These are phyloP conservation scores for Dolichomitus sp. DNA, from an alignment of 2,888 invertebrate species.

Conservation along the genomic window DNA sequence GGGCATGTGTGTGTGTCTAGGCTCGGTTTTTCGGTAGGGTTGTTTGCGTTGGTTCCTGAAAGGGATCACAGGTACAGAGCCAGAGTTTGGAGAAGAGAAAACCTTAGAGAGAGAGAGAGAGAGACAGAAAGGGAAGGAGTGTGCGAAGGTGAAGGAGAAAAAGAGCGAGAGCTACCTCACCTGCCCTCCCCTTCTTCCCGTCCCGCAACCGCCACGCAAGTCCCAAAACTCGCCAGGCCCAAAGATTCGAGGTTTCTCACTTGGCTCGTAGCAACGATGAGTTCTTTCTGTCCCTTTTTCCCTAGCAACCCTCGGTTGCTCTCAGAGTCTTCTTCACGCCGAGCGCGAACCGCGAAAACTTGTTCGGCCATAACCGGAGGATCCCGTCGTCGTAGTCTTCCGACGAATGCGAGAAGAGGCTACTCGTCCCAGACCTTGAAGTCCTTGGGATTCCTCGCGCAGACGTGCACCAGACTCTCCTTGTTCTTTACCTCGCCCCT, in stretches of 20 bases:
- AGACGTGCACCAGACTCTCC: conserved; percentile 58
- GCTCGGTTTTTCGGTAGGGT: conserved; percentile 37
- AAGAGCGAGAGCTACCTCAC: conserved; percentile 64
- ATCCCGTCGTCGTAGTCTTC: conserved; percentile 32
- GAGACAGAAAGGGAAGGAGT: conserved; percentile 9
- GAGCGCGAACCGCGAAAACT: conserved; percentile 40
- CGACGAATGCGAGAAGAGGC: conserved; percentile 37
- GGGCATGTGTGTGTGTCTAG: neutral
- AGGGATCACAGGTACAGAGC: conserved; percentile 59
- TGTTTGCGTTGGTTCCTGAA: conserved; percentile 46
- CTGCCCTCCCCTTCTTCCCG: conserved; percentile 72
- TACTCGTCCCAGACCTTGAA: conserved; percentile 56
- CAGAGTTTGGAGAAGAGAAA: conserved; percentile 40
- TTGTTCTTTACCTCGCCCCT: conserved; percentile 35
- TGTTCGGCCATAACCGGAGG: conserved; percentile 62
- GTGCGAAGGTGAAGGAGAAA: conserved; percentile 24
- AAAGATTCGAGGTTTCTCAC: conserved; percentile 40
- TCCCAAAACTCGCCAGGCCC: conserved; percentile 52
- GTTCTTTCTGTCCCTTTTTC: conserved; percentile 13
- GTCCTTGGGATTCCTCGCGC: conserved; percentile 59
- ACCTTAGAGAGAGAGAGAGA: conserved; percentile 23
- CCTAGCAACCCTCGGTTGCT: conserved; percentile 23
- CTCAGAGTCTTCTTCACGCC: neutral
- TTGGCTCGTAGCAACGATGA: conserved; percentile 15
- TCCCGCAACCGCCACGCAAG: conserved; percentile 67